Percentiles rank a stretch among this genome's conserved stretches.
phyloP scores from a whole-genome alignment of 2,888 invertebrate species.

The Lasioglossum leucozonium region DNA sequence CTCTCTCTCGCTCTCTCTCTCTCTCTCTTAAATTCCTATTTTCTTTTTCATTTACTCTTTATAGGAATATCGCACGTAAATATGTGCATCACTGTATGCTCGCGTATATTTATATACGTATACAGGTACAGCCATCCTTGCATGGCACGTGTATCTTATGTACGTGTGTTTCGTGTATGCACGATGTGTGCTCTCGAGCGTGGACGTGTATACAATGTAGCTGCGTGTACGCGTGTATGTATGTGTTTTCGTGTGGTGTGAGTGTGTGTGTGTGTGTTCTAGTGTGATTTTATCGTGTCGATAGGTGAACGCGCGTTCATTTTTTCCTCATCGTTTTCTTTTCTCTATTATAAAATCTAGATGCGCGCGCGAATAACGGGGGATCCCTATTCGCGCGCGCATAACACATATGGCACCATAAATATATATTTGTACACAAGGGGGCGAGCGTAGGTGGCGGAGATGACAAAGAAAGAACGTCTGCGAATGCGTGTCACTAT shows the following conservation, averaged over 20 bases:
- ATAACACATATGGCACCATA: slow-evolving; percentile 62
- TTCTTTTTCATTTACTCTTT: slow-evolving; percentile 41
- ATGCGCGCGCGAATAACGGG: slow-evolving; percentile 51
- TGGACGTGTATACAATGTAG: slow-evolving; percentile 3
- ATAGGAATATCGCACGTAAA: slow-evolving; percentile 61
- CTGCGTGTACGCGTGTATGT: neutral
- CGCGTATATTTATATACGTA: slow-evolving; percentile 66
- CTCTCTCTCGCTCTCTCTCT: no score
- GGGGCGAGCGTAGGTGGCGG: slow-evolving; percentile 54
- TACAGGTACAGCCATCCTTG: slow-evolving; percentile 67
- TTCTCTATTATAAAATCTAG: slow-evolving; percentile 64
- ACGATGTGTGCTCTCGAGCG: slow-evolving; percentile 8
- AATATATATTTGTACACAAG: slow-evolving; percentile 66
- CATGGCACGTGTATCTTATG: slow-evolving; percentile 48
- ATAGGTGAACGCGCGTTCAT: slow-evolving; percentile 30
- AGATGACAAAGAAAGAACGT: slow-evolving; percentile 56
- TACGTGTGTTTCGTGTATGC: slow-evolving; percentile 3
- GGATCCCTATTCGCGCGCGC: slow-evolving; percentile 44
- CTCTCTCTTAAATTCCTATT: slow-evolving; percentile 50
- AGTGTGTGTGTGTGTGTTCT: neutral
- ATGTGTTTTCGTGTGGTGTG: neutral
- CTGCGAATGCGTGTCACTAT: slow-evolving; percentile 3
- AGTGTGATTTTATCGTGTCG: slow-evolving; percentile 30
- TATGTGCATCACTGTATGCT: slow-evolving; percentile 58
- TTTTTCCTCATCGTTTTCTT: slow-evolving; percentile 23